These are phyloP conservation scores for Apodemia zela DNA, from an alignment of 2,888 invertebrate genomes.

Conservation along the genomic window DNA sequence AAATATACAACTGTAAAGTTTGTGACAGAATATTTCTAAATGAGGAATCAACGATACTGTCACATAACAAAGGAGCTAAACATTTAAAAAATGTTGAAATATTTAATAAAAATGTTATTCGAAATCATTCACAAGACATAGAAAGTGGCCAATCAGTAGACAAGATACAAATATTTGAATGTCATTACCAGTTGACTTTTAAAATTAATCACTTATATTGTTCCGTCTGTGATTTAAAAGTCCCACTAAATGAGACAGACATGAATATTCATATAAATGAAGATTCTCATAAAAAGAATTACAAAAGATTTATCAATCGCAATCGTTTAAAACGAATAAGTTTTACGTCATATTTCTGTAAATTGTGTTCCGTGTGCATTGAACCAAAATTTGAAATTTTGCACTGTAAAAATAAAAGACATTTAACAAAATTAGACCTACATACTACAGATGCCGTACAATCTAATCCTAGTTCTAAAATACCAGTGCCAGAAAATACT, in stretches of 20 bases:
- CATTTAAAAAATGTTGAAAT: constrained; percentile 11
- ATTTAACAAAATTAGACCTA: background rate
- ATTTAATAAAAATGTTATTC: background rate
- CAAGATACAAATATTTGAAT: background rate
- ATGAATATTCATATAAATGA: background rate
- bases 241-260: background rate
- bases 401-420: background rate
- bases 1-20: constrained; percentile 15
- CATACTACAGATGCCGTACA: background rate
- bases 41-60: constrained; percentile 13
- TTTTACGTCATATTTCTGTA: background rate
- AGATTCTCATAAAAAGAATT: background rate
- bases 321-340: background rate
- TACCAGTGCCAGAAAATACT: too few relatives aligned
- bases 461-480: too few relatives aligned
- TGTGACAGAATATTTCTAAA: constrained; percentile 20
- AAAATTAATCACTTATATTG: background rate
- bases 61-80: constrained; percentile 17
- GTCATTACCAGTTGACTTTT: background rate
- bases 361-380: background rate
- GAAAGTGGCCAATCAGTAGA: background rate
- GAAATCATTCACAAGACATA: background rate
- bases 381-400: background rate
- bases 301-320: background rate
- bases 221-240: background rate